Evolutionary conservation across 2,113 vertebrate species (phyloP).

Genomic region (Clarias gariepinus): DNA sequence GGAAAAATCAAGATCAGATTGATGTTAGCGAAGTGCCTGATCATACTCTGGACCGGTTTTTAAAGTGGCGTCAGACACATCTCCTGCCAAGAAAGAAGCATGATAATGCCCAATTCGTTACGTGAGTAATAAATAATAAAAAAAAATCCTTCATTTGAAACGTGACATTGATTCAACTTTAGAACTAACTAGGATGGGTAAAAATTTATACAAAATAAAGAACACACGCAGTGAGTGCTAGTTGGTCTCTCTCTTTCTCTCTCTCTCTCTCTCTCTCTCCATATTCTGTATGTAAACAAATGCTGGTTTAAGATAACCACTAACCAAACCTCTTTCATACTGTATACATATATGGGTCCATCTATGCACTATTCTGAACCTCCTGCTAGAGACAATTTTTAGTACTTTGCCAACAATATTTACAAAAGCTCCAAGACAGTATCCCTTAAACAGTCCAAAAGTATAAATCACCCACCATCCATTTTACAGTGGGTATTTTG

Average conservation of each 20-base stretch:
- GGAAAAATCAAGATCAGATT: conserved; percentile 77
- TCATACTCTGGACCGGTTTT: conserved; percentile 76
- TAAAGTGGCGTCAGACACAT: conserved; percentile 75
- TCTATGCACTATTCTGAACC: not conserved
- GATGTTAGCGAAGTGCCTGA: conserved; percentile 71
- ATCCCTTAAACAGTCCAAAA: not conserved
- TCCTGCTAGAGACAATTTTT: not conserved
- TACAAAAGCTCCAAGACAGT: not conserved
- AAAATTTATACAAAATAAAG: not conserved
- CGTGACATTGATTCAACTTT: not conserved
- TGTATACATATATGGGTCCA: not conserved
- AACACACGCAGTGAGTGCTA: not conserved
- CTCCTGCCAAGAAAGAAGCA: conserved; percentile 74
- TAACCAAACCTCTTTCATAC: not conserved
- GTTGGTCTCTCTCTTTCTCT: not conserved
- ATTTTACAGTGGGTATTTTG: not conserved
- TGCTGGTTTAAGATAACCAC: not conserved
- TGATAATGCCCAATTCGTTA: conserved; percentile 89
- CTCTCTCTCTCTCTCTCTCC: not conserved
- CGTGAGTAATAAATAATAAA: conserved; percentile 81
- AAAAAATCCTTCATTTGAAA: not conserved
- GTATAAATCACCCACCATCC: not conserved
- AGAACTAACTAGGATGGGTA: not conserved
- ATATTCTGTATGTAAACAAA: not conserved
- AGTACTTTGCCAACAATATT: not conserved